Conservation (phyloP, 2,113 vertebrate species). For the Pristiophorus japonicus region DNA sequence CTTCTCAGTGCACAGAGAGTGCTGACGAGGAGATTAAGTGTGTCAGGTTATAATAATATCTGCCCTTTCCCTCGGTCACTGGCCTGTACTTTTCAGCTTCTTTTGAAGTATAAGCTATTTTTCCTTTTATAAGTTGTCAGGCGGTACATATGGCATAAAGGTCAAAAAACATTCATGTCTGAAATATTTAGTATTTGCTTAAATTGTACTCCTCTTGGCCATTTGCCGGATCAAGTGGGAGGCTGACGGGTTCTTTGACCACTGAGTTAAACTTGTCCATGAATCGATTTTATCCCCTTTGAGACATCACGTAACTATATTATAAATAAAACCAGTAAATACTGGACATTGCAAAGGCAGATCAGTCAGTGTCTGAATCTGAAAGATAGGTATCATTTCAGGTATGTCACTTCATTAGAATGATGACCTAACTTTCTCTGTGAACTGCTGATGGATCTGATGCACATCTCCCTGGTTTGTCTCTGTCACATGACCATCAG, state of each 20-base stretch:
- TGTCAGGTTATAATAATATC: not conserved
- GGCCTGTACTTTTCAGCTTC: not conserved
- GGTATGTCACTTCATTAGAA: not conserved
- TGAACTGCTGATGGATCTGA: not conserved
- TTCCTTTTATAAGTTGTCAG: not conserved
- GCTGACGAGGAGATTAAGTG: too few species aligned
- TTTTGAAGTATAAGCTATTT: not conserved
- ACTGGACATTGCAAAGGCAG: not conserved
- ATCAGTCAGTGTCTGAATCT: not conserved
- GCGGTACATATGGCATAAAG: not conserved
- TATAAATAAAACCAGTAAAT: not conserved
- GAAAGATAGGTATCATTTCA: not conserved
- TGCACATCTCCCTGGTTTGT: not conserved
- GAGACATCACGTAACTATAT: not conserved
- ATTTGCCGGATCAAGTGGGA: not conserved
- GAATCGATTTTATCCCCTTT: not conserved
- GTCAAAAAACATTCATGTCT: slow-evolving; percentile 12
- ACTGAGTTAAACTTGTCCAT: not conserved
- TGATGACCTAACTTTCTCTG: not conserved
- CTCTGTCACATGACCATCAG: not conserved
- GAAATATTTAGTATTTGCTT: slow-evolving; percentile 1
- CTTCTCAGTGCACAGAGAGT: too few species aligned
- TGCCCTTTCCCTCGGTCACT: not conserved
- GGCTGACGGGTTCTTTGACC: not conserved
- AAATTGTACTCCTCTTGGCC: not conserved